Evolutionary conservation across 1,140 invertebrate species (phyloP).

Genomic region (Cotesia glomerata): DNA sequence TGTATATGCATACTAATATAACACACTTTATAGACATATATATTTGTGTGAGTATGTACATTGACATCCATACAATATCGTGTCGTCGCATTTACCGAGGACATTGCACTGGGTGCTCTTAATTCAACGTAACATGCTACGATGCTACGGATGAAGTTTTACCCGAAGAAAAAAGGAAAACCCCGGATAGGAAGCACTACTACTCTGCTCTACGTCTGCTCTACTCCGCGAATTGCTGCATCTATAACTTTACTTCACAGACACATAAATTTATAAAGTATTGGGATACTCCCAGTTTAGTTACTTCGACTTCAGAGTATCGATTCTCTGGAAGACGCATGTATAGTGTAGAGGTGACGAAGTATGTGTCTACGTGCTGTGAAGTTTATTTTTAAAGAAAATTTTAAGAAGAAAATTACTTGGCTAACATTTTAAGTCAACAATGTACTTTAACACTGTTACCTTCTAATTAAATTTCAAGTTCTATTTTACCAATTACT

Average conservation of each 20-base stretch:
- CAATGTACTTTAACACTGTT: too few species aligned
- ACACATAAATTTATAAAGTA: not conserved
- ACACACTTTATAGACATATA: not conserved
- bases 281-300: not conserved
- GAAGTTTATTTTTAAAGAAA: too few species aligned
- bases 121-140: not conserved
- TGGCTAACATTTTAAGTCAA: too few species aligned
- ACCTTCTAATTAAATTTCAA: too few species aligned
- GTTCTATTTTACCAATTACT: too few species aligned
- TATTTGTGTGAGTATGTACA: not conserved
- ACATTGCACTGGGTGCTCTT: not conserved
- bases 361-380: too few species aligned
- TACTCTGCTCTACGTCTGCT: too few species aligned
- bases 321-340: too few species aligned
- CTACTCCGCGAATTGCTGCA: too few species aligned
- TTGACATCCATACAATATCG: not conserved
- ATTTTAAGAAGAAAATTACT: too few species aligned
- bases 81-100: conserved; percentile 10
- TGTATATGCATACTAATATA: not conserved
- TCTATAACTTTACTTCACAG: not conserved
- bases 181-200: not conserved
- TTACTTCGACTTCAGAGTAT: too few species aligned
- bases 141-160: not conserved
- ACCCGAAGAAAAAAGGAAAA: not conserved
- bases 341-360: too few species aligned